Conservation (phyloP, 1,140 invertebrate genomes). For the Pissodes strobi region DNA sequence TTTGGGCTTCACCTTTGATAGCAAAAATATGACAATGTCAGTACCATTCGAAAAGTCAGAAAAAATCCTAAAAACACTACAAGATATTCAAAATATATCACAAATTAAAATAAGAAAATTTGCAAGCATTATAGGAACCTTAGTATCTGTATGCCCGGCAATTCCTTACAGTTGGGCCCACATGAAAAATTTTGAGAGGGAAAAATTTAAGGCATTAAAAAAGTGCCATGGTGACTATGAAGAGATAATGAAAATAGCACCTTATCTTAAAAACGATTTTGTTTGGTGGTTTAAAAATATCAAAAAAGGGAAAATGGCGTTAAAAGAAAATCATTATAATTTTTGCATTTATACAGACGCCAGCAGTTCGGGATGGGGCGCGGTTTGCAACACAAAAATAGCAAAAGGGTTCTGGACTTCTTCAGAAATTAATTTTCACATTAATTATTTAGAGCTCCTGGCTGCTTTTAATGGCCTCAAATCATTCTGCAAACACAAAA, state of each 20-base stretch:
- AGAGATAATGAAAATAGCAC: not conserved
- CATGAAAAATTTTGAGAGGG: not conserved
- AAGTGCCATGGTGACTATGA: not conserved
- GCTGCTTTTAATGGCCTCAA: conserved; percentile 7
- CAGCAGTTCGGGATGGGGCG: conserved; percentile 5
- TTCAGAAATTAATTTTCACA: conserved; percentile 1
- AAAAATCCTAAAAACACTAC: not conserved
- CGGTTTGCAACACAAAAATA: not conserved
- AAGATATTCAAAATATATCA: not conserved
- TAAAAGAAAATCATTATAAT: too few species aligned
- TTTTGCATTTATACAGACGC: not conserved
- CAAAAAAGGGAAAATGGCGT: not conserved
- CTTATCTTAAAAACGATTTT: not conserved
- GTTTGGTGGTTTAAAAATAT: not conserved
- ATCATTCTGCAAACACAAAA: not conserved
- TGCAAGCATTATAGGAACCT: not conserved
- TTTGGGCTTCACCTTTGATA: not conserved
- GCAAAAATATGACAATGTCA: not conserved
- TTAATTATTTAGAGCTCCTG: conserved; percentile 13
- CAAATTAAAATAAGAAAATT: not conserved
- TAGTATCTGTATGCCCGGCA: not conserved
- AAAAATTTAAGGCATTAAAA: not conserved
- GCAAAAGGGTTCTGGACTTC: conserved; percentile 1
- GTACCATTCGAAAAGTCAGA: not conserved
- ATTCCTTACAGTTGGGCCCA: not conserved